Evolutionary conservation across 2,888 invertebrate genomes (phyloP).

Genomic region (Malachius bipustulatus): DNA sequence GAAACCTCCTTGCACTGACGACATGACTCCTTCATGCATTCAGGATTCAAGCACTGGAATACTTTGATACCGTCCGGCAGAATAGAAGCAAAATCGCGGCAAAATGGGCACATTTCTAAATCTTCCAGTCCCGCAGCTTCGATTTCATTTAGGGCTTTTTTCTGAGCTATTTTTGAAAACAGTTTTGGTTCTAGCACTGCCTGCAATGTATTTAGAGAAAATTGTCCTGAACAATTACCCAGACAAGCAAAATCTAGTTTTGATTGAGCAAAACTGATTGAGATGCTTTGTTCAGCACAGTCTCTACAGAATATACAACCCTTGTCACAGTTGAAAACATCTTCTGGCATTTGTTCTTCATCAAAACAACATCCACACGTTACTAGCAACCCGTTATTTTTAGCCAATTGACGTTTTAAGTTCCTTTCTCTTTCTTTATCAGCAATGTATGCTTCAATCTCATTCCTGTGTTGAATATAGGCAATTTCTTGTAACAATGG

Average conservation of each 20-base stretch:
- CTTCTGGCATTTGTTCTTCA: slow-evolving; percentile 39
- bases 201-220: slow-evolving; percentile 30
- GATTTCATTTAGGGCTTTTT: slow-evolving; percentile 42
- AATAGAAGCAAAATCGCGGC: slow-evolving; percentile 45
- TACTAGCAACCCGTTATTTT: slow-evolving; percentile 32
- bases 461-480: slow-evolving; percentile 26
- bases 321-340: slow-evolving; percentile 33
- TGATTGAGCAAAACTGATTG: slow-evolving; percentile 35
- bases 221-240: slow-evolving; percentile 29
- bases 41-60: slow-evolving; percentile 44
- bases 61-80: slow-evolving; percentile 36
- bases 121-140: slow-evolving; percentile 42
- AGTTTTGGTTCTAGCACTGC: slow-evolving; percentile 35
- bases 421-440: slow-evolving; percentile 19
- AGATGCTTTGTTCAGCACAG: slow-evolving; percentile 35
- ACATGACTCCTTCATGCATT: slow-evolving; percentile 46
- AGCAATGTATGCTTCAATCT: slow-evolving; percentile 25
- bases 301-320: slow-evolving; percentile 38
- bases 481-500: slow-evolving; percentile 33
- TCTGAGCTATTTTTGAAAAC: slow-evolving; percentile 39
- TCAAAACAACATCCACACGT: slow-evolving; percentile 45
- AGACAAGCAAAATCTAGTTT: slow-evolving; percentile 38
- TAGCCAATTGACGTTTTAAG: slow-evolving; percentile 26
- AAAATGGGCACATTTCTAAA: slow-evolving; percentile 45
- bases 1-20: slow-evolving; percentile 40